Base-by-base conservation (phyloP, 37 sponge, comb jelly and placozoan genomes). In the Agelas oroides region DNA sequence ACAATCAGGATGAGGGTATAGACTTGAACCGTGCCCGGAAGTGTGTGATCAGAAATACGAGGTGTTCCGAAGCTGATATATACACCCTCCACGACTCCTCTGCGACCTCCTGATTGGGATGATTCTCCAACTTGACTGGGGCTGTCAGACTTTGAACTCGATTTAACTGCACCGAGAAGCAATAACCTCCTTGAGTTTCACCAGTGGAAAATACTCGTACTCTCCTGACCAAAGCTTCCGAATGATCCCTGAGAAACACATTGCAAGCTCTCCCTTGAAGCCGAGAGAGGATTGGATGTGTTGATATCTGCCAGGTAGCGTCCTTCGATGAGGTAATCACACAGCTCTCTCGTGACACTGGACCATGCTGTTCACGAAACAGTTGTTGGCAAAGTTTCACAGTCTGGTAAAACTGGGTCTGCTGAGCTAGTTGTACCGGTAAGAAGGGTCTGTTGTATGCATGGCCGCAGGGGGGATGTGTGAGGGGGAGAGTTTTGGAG, bases 361-460 rank as follows among this genome's bases (percentile, higher is more conserved):
- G 27, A 92, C 24, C 0, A 92, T 38, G 40, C 84, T 82, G 73
- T 86, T 93, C 89, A 93, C 89, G 86, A 89, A 93, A 75, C 93
- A 93, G 19, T 89, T 87, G 68, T 93, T 93, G 72, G 90, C 93
- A 25, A 88, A 63, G 75, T 93, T 93, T 24, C 64, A 61, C 57
- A 93, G 67, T 69, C 93, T 90, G 38, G 92, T 92, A 0, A n/a
- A 14, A 77, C 87, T 86, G 31, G 82, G 61, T 39, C 23, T 53
- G 13, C 24, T 17, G 23, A 83, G 24, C 58, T 59, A 40, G 67
- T 79, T 40, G 11, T 75, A 1, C 41, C 63, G n/a, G n/a, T n/a
- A n/a, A n/a, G n/a, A n/a, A n/a, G n/a, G n/a, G n/a, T n/a, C n/a
- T n/a, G n/a, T n/a, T n/a, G n/a, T n/a, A n/a, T n/a, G n/a, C n/a